A percentile compares a stretch with the other conserved stretches of the same genome.
phyloP scores from a whole-genome alignment of 1,140 invertebrate species.

The Hylaeus anthracinus region DNA sequence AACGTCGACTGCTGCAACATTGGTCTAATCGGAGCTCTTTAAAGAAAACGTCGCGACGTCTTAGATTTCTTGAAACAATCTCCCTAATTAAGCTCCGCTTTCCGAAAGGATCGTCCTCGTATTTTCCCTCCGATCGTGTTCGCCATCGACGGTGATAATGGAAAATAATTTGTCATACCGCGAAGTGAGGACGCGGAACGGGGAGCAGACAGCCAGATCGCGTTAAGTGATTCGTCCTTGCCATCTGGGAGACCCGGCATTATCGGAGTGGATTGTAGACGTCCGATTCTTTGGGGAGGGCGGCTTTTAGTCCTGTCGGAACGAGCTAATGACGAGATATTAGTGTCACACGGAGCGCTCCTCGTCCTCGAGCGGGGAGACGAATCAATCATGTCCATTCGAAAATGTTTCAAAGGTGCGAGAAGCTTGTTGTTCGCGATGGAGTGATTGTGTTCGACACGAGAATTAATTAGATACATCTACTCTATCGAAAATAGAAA shows the following conservation, averaged over 20 bases:
- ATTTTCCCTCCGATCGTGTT: constrained; percentile 43
- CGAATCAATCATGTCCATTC: constrained; percentile 49
- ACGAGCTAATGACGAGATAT: constrained; percentile 36
- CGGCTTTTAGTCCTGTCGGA: constrained; percentile 31
- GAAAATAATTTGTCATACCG: constrained; percentile 75
- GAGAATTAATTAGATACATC: neutral
- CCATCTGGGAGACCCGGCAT: constrained; percentile 60
- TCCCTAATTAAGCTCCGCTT: constrained; percentile 44
- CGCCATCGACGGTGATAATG: constrained; percentile 63
- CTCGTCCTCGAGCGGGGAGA: neutral
- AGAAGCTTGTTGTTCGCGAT: neutral
- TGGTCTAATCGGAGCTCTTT: too few relatives aligned
- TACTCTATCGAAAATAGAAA: neutral
- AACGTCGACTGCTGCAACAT: too few relatives aligned
- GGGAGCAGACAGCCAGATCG: constrained; percentile 45
- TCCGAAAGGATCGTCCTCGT: constrained; percentile 4
- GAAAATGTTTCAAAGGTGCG: neutral
- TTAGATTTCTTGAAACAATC: neutral
- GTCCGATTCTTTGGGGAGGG: constrained; percentile 45
- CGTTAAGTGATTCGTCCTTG: constrained; percentile 77
- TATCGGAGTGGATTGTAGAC: constrained; percentile 63
- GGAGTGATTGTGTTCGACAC: neutral
- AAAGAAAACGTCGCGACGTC: neutral
- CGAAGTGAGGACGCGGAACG: constrained; percentile 20
- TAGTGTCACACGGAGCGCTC: constrained; percentile 39